These are phyloP conservation scores for Zaprionus vittiger DNA, from an alignment of 1,140 invertebrate genomes.

Conservation along the genomic window DNA sequence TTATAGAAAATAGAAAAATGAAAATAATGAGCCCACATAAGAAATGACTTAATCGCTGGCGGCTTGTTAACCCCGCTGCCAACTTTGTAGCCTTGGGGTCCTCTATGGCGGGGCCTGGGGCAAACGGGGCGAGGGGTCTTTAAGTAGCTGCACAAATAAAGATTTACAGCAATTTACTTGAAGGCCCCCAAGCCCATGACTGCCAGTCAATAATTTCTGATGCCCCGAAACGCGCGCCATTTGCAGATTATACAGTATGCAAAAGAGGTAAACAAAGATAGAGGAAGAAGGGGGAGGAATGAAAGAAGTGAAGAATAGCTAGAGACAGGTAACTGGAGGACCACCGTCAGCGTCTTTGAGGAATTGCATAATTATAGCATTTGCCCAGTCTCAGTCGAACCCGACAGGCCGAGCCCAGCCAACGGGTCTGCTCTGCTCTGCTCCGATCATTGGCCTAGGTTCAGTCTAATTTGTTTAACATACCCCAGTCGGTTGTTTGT, in stretches of 20 bases:
- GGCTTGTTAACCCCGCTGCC: conserved; percentile 74
- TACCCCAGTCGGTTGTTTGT: conserved; percentile 55
- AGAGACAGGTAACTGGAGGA: conserved; percentile 30
- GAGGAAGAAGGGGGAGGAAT: neutral
- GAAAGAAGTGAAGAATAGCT: neutral
- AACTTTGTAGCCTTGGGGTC: conserved; percentile 19
- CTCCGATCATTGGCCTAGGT: conserved; percentile 53
- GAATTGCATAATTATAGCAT: conserved; percentile 84
- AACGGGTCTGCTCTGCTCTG: conserved; percentile 1
- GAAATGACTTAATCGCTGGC: conserved; percentile 81
- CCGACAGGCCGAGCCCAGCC: conserved; percentile 28
- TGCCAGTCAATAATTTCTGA: conserved; percentile 74
- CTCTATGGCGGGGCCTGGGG: neutral
- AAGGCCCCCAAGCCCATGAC: conserved; percentile 61
- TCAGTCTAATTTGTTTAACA: conserved; percentile 67
- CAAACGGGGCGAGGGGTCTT: conserved; percentile 35
- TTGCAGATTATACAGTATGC: conserved; percentile 68
- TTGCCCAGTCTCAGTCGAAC: conserved; percentile 41
- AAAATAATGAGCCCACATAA: conserved; percentile 76
- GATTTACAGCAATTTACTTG: conserved; percentile 79
- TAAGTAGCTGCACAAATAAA: conserved; percentile 82
- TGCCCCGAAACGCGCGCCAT: conserved; percentile 60
- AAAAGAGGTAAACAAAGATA: neutral
- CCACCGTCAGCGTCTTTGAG: conserved; percentile 83
- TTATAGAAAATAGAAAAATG: conserved; percentile 14